phyloP scores from a whole-genome alignment of 2,113 vertebrate species.

The Columbina picui region DNA sequence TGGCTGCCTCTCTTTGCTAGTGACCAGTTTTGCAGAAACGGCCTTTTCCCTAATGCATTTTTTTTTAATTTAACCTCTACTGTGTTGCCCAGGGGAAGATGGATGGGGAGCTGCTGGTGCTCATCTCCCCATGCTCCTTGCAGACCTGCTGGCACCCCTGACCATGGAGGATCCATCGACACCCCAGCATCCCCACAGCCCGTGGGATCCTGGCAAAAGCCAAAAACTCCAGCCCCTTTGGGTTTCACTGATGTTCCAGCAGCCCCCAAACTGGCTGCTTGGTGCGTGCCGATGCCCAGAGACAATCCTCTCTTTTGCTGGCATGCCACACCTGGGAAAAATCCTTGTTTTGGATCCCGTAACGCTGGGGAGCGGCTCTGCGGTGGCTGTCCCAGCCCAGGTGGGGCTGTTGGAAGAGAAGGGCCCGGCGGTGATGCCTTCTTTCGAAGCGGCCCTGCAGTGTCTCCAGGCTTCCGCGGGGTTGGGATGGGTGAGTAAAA shows the following conservation, averaged over 20 bases:
- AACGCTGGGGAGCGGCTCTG: neutral
- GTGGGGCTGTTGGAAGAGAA: neutral
- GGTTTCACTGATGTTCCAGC: neutral
- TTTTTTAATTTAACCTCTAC: constrained; percentile 14
- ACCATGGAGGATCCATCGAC: no score
- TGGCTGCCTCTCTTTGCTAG: neutral
- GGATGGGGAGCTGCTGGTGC: neutral
- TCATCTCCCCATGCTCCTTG: neutral
- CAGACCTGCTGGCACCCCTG: neutral
- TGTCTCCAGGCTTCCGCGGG: neutral
- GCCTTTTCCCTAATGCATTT: neutral
- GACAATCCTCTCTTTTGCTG: neutral
- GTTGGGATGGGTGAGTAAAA: constrained; percentile 1
- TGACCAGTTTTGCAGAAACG: constrained; percentile 17
- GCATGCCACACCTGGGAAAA: neutral
- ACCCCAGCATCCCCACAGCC: neutral
- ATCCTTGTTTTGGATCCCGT: neutral
- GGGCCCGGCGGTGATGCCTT: neutral
- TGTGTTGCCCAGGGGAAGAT: neutral
- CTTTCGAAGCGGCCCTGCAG: neutral
- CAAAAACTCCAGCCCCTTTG: neutral
- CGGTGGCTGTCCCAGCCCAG: neutral
- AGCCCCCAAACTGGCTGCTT: neutral
- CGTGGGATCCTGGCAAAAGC: neutral
- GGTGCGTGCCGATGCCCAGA: neutral